Base-by-base conservation (phyloP, 1,140 invertebrate species). In the Semibalanus balanoides region DNA sequence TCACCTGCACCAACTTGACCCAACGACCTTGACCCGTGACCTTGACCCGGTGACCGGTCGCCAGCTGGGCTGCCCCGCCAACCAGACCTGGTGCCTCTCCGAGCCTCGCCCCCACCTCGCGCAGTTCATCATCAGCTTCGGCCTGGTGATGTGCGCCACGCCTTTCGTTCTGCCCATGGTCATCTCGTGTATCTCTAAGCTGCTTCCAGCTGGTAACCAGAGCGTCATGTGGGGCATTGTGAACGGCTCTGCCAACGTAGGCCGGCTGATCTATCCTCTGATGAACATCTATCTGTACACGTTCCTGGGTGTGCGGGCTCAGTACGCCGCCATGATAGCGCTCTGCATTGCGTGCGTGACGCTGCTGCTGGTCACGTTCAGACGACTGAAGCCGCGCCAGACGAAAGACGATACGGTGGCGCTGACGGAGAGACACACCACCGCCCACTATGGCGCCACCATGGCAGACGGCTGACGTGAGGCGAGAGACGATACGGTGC, bases 211-310 rank as follows among this genome's bases (percentile, higher is more conserved):
- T 9, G 70, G 70, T n/a, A 72, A 30, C 29, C 70, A 72, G 11
- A 72, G 70, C 19, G 9, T 72, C 70, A 72, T 72, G 29, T 72
- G 70, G 70, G 70, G 70, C 11, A 27, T 72, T 0, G 70, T 72
- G 70, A 72, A 72, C 29, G 70, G 70, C 3, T 72, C 70, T 3
- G 70, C 70, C 70, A 72, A 72, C 70, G 29, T 72, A 0, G 70
- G 70, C 3, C 70, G 70, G 9, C 70, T 72, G 11, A 29, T 72
- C 70, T 72, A 72, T 19, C 70, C 70, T 3, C 70, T 72, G n/a
- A 17, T 72, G 19, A 72, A 72, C 70, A 72, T 72, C 29, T 72
- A 72, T 19, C 28, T 72, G 70, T 72, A 72, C 70, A 72, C 70
- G n/a, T 72, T 29, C 28, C 29, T 29, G 3, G 70, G 70, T 3